Percentiles rank a stretch among this genome's conserved stretches.
phyloP scores from a whole-genome alignment of 2,888 invertebrate genomes.

The Holacanthella duospinosa region DNA sequence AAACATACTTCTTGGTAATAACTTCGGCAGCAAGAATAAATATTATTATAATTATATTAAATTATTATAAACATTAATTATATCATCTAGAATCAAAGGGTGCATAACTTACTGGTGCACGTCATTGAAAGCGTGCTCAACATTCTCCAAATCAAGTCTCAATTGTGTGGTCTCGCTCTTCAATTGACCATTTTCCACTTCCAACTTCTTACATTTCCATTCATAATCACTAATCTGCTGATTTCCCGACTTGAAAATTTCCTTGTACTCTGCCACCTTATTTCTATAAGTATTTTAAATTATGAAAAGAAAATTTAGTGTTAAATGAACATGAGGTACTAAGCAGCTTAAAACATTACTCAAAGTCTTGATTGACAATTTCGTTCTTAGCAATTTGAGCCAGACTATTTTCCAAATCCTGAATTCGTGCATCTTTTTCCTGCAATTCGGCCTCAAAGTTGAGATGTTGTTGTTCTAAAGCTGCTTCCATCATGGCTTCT shows the following conservation, averaged over 20 bases:
- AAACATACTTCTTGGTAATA: not conserved
- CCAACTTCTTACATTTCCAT: not conserved
- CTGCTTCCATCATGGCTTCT: not conserved
- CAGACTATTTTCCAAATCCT: not conserved
- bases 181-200: slow-evolving; percentile 28
- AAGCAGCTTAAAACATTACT: no score
- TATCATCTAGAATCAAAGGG: no score
- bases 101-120: slow-evolving; percentile 48
- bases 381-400: not conserved
- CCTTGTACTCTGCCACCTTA: not conserved
- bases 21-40: no score
- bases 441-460: not conserved
- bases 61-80: no score
- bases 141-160: slow-evolving; percentile 51
- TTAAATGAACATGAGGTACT: not conserved
- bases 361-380: no score
- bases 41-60: no score
- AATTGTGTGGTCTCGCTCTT: slow-evolving; percentile 50
- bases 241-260: not conserved
- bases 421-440: not conserved
- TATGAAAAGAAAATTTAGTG: not conserved
- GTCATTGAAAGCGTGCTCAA: slow-evolving; percentile 56
- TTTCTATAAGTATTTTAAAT: not conserved
- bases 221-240: not conserved
- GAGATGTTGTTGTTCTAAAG: not conserved